Evolutionary conservation across 2,797 vertebrate genomes (phyloP).

Genomic region (Gobionotothen gibberifrons): DNA sequence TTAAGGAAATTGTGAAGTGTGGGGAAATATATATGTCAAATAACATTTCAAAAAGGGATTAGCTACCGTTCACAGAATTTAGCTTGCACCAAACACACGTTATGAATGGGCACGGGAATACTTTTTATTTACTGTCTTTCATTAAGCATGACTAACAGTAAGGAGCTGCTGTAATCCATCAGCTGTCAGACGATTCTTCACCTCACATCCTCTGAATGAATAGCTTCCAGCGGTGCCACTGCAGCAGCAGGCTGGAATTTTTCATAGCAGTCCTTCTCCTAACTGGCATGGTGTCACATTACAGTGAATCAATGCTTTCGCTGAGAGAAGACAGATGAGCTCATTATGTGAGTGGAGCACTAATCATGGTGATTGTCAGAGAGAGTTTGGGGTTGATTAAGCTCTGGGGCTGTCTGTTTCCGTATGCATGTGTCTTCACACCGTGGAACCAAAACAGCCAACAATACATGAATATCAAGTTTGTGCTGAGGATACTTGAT

Average conservation of each 20-base stretch:
- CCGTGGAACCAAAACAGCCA: slow-evolving; percentile 20
- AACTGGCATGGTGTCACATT: slow-evolving; percentile 47
- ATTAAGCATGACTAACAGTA: slow-evolving; percentile 2
- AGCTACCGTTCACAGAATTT: too few relatives aligned
- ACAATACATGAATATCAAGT: slow-evolving; percentile 7
- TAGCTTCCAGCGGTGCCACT: slow-evolving; percentile 16
- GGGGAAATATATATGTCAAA: too few relatives aligned
- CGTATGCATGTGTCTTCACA: slow-evolving; percentile 28
- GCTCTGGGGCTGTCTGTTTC: slow-evolving; percentile 14
- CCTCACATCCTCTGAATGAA: slow-evolving; percentile 16
- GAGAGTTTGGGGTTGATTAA: slow-evolving; percentile 58
- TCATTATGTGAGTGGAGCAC: slow-evolving; percentile 50
- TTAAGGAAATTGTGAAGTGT: too few relatives aligned
- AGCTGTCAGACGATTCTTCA: slow-evolving; percentile 7
- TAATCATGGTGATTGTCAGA: slow-evolving; percentile 63
- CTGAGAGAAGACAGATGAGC: slow-evolving; percentile 61
- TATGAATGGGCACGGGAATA: background rate
- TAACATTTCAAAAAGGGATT: too few relatives aligned
- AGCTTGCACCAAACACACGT: too few relatives aligned
- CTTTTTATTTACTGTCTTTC: background rate
- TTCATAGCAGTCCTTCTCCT: slow-evolving; percentile 35
- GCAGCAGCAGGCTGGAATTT: slow-evolving; percentile 35
- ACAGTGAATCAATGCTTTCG: slow-evolving; percentile 57
- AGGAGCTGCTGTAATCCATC: background rate
- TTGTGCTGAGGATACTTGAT: slow-evolving; percentile 26